Evolutionary conservation across 1,140 invertebrate species (phyloP).

Genomic region (Hyles vespertilio): DNA sequence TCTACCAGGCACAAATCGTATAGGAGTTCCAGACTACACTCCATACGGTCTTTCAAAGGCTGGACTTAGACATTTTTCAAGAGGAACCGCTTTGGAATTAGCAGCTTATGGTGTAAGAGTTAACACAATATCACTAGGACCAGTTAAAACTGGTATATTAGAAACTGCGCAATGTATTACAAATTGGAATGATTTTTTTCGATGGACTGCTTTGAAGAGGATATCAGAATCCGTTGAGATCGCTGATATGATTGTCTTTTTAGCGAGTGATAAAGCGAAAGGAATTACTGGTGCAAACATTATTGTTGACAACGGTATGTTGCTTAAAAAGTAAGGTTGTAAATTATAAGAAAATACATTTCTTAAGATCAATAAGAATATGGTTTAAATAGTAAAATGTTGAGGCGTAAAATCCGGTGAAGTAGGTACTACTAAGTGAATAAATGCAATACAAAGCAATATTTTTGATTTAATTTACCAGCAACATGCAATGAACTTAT

Average conservation of each 20-base stretch:
- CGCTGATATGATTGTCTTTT: conserved; percentile 19
- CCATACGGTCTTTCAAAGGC: conserved; percentile 43
- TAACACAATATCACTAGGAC: conserved; percentile 79
- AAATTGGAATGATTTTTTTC: neutral
- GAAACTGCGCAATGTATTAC: conserved; percentile 2
- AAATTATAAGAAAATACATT: no score
- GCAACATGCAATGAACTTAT: no score
- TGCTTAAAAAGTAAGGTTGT: no score
- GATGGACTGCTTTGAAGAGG: neutral
- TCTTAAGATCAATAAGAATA: no score
- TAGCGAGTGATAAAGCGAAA: conserved; percentile 29
- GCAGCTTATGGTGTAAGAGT: conserved; percentile 54
- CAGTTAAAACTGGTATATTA: conserved; percentile 17
- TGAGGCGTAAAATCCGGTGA: no score
- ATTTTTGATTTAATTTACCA: no score
- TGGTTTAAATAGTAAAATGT: no score
- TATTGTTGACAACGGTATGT: conserved; percentile 19
- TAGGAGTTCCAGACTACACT: neutral
- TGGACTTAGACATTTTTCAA: conserved; percentile 85
- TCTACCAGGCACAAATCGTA: neutral
- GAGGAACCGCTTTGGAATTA: conserved; percentile 79
- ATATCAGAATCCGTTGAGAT: conserved; percentile 23
- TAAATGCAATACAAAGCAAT: no score
- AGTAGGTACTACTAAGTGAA: no score
- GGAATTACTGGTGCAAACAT: conserved; percentile 23